Conservation (phyloP, 30 jellyfish, hydroid and myxozoan species). For the Nemopilema nomurai region DNA sequence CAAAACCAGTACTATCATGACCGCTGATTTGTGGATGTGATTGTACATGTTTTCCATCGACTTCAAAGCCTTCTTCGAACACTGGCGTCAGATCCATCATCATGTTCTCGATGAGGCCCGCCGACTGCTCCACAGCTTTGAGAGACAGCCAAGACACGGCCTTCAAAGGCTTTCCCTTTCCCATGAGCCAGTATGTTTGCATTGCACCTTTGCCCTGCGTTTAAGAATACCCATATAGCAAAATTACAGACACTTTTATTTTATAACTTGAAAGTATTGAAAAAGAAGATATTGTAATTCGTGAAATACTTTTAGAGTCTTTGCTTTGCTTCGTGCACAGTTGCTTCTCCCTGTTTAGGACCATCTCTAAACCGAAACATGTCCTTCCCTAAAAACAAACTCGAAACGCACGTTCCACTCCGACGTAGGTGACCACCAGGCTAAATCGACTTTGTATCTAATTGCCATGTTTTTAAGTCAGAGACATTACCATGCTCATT, state of each 20-base stretch:
- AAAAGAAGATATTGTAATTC: no score
- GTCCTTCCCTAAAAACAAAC: no score
- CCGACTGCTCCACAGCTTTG: slow-evolving; percentile 26
- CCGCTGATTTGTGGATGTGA: neutral
- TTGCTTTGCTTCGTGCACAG: no score
- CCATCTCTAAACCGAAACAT: no score
- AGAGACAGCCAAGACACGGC: slow-evolving; percentile 40
- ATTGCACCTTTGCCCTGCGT: slow-evolving; percentile 66
- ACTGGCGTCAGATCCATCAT: slow-evolving; percentile 1
- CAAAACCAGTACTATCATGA: neutral
- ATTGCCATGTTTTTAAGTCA: no score
- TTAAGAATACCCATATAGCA: neutral
- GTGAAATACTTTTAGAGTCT: no score
- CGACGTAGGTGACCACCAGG: no score
- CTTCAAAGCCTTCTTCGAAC: slow-evolving; percentile 13
- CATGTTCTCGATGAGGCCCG: neutral
- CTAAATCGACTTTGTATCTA: no score
- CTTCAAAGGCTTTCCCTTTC: slow-evolving; percentile 16
- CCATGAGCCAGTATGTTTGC: slow-evolving; percentile 63
- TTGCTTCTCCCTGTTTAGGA: no score
- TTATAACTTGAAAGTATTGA: no score
- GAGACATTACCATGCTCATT: no score
- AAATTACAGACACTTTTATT: neutral
- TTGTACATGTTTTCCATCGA: neutral
- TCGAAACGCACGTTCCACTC: no score